Base-by-base conservation (phyloP, 2,113 vertebrate species). In the Noturus placidus region DNA sequence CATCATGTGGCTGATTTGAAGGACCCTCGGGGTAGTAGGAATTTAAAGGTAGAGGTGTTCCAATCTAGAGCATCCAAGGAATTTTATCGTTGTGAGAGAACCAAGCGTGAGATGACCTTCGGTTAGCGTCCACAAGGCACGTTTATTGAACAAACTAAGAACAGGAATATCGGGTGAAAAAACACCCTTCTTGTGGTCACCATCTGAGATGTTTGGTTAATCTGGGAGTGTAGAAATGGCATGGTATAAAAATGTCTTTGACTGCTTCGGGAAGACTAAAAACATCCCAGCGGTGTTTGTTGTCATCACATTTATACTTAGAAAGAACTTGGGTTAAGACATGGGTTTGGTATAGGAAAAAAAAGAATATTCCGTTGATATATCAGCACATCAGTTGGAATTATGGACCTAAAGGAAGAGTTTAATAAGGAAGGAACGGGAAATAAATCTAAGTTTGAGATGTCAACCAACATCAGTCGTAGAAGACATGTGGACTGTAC, bases 161-260 rank as follows among this genome's bases (percentile, higher is more conserved):
- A 93, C 91, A 92, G 92, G 91, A 93, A 91, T 88, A 92, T 92
- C 92, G 93, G 92, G 92, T 92, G 92, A 92, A 95, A 94, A 93
- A 93, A 95, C 94, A 92, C 93, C 94, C 95, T 90, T 90, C 88
- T 85, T 93, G 93, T 22, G 92, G 94, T 89, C 84, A 76, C 82
- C 78, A 83, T 33, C 89, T 90, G 87, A 92, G 87, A 20, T 84
- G 88, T 65, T 83, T 82, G 87, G 89, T 91, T 92, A 89, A 91
- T 91, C 76, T 91, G 89, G 91, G 91, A 91, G 89, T 85, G 85
- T 77, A 91, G 90, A 91, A 94, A 95, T 93, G 89, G 84, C 87
- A 90, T 25, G 91, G 92, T 92, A 91, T 90, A 85, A 90, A 92
- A 91, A 88, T 84, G 91, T 87, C 80, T 89, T 85, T 83, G 77